Evolutionary conservation across 2,113 vertebrate species (phyloP), one percentile per base, ranked within the genome.

Genomic region (Callipepla californica): DNA sequence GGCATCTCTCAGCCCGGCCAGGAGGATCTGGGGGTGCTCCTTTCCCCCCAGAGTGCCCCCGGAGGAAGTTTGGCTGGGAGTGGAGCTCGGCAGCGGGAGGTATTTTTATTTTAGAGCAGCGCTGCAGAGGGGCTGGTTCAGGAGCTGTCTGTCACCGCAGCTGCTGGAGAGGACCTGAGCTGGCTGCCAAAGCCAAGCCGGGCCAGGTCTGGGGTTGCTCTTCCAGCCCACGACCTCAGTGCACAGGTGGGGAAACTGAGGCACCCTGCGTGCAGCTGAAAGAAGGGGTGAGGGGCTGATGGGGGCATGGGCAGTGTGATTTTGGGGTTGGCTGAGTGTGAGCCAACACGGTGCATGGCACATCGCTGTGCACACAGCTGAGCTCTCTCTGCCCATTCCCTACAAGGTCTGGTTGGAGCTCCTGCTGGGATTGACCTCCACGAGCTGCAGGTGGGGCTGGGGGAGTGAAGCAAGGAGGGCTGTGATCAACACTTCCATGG

Each of bases 81-180:
- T 86, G 57, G 89, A 93, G 93, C 12, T 57, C 87, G 87, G 91
- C 87, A n/a, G 91, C 16, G 42, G 92, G 92, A 85, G 95, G 87
- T 34, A 95, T 96, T 96, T 97, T 97, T 96, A 97, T 97, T 96
- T 96, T 87, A 80, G 94, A 96, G 90, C 87, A 90, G 95, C 79
- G 34, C 82, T 94, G 96, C 95, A 91, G 94, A 95, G 95, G 90
- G 96, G 96, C 28, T 92, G 96, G 94, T 91, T 95, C 93, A 63
- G 94, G 80, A 95, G 87, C 96, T 96, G 97, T 87, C 96, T 96
- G 93, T 97, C 97, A 97, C 85, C 3, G 78, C 84, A 67, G 91
- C 89, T 81, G 93, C 93, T 26, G 73, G 86, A 91, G 85, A 86
- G 57, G 75, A 88, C 87, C 91, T 18, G 83, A 12, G 80, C 58